Base-by-base conservation (phyloP, 2,113 vertebrate genomes). In the Otolemur garnettii region DNA sequence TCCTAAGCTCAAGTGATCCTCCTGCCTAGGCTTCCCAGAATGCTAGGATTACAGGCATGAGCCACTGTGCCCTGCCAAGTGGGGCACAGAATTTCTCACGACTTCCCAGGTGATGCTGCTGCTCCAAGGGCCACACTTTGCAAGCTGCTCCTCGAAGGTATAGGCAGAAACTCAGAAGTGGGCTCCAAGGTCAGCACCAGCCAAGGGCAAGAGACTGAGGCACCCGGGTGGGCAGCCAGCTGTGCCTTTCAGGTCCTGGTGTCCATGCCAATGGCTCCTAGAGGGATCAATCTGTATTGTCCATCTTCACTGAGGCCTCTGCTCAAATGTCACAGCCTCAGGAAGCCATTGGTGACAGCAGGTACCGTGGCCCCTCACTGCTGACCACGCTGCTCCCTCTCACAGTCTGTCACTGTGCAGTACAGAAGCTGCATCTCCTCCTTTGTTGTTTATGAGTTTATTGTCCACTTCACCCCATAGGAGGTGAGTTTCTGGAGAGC, bases 91-190 rank as follows among this genome's bases (percentile, higher is more conserved):
- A 24, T 60, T 59, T 45, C 93, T 75, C 35, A 18, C 8, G 6
- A 15, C 60, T 68, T n/a, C 50, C 35, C 50, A 18, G 53, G 55
- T 7, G 90, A 26, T 4, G 60, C 60, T 42, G 26, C 26, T n/a
- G 28, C 59, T 77, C 60, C 14, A 12, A 5, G 55, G 38, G 15
- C 55, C 33, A 7, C 26, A 19, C n/a, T 3, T 7, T n/a, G 45
- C 38, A 26, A n/a, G 22, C 50, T 5, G 7, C 26, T 5, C n/a
- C 75, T 72, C 77, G 24, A 1, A 21, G 35, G 0, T 0, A 18
- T 9, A 59, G 71, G 19, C 28, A n/a, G 50, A 68, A 75, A 45
- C 14, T 57, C 42, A n/a, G 45, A 10, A 5, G 14, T 10, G 1
- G 53, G 45, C 59, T 33, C 28, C 78, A 7, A 57, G 35, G 28